These are phyloP conservation scores for Xyliphius kryptos DNA, from an alignment of 2,113 vertebrate species.

Conservation along the genomic window DNA sequence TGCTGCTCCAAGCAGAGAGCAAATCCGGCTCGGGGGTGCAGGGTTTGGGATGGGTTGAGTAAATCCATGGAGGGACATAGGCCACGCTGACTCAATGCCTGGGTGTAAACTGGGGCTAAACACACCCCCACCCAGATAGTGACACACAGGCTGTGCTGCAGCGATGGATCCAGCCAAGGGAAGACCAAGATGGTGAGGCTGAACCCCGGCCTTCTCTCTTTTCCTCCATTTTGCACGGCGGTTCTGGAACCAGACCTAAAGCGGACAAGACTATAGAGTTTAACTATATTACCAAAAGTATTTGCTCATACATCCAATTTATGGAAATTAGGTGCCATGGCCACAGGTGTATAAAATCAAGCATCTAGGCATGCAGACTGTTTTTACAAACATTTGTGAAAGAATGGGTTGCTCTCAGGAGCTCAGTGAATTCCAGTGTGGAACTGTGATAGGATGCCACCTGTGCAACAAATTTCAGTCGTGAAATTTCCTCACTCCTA, in stretches of 20 bases:
- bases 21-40: slow-evolving; percentile 66
- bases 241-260: slow-evolving; percentile 91
- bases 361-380: too few species aligned
- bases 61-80: slow-evolving; percentile 65
- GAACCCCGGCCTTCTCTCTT: slow-evolving; percentile 78
- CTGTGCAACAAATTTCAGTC: too few species aligned
- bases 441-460: too few species aligned
- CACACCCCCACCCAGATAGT: slow-evolving; percentile 73
- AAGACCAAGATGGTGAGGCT: slow-evolving; percentile 68
- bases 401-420: too few species aligned
- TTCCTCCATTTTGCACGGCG: slow-evolving; percentile 85
- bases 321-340: too few species aligned
- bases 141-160: slow-evolving; percentile 71
- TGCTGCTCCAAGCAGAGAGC: slow-evolving; percentile 73
- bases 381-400: too few species aligned
- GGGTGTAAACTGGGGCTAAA: slow-evolving; percentile 70
- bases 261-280: too few species aligned
- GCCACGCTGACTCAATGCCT: slow-evolving; percentile 74
- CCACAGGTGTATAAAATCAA: too few species aligned
- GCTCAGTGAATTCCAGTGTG: too few species aligned
- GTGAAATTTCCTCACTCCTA: too few species aligned
- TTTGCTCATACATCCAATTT: too few species aligned
- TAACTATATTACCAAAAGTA: too few species aligned
- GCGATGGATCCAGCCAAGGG: slow-evolving; percentile 73
- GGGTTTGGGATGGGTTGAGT: slow-evolving; percentile 64